Conservation (phyloP, 1,140 invertebrate species). For the Pseudobourletiella spinata region DNA sequence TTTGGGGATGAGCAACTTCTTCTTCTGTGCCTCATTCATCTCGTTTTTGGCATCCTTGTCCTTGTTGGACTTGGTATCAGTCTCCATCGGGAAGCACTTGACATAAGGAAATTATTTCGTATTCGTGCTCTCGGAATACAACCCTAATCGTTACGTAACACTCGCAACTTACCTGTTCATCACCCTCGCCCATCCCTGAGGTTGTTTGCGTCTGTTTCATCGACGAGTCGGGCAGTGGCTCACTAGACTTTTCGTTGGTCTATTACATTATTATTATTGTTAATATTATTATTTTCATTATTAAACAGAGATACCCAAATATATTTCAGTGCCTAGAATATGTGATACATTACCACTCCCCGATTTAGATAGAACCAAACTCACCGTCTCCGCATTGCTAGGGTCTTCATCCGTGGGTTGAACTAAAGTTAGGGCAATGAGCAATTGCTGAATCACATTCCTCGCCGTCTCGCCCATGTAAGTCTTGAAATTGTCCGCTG, state of each 20-base stretch:
- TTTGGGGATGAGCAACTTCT: conserved; percentile 57
- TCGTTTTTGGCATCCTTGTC: conserved; percentile 19
- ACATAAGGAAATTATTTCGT: no score
- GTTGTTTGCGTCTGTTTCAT: not conserved
- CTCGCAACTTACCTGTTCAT: conserved; percentile 9
- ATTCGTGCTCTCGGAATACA: no score
- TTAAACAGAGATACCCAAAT: no score
- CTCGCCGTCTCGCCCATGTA: conserved; percentile 48
- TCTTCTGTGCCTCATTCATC: conserved; percentile 36
- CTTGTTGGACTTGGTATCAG: conserved; percentile 30
- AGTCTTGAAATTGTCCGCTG: conserved; percentile 40
- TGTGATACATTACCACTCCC: no score
- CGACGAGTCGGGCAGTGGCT: not conserved
- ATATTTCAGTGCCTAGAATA: no score
- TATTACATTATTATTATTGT: no score
- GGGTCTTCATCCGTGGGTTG: conserved; percentile 30
- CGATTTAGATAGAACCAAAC: no score
- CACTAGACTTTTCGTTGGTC: no score
- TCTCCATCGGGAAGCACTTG: conserved; percentile 37
- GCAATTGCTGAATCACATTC: conserved; percentile 55
- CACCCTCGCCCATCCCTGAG: not conserved
- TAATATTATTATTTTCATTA: no score
- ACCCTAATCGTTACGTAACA: no score
- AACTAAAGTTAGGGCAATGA: conserved; percentile 57
- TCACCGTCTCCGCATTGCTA: no score